A percentile compares a stretch with the other conserved stretches of the same genome.
Conservation (phyloP, 2,113 vertebrate genomes). For the Scopus umbretta region DNA sequence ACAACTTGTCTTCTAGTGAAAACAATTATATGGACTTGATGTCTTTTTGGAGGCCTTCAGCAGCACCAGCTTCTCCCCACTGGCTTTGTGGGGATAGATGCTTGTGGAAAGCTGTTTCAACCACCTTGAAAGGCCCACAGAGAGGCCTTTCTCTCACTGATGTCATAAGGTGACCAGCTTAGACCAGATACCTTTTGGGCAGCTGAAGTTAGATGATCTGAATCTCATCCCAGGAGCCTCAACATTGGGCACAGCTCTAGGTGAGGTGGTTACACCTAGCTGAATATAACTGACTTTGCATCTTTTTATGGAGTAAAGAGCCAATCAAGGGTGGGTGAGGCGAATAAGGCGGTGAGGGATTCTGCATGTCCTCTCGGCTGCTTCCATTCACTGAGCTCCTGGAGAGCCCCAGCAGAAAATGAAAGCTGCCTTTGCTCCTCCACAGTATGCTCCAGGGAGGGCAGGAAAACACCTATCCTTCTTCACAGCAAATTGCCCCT, state of each 20-base stretch:
- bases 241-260: not conserved
- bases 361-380: not conserved
- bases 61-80: not conserved
- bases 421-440: not conserved
- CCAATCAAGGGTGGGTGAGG: fast-evolving
- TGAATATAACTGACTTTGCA: not conserved
- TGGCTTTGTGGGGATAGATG: not conserved
- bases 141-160: not conserved
- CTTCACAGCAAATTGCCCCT: not conserved
- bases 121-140: too few species aligned
- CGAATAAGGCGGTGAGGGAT: not conserved
- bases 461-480: constrained; percentile 9
- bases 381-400: not conserved
- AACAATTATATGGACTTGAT: not conserved
- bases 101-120: not conserved
- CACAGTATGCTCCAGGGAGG: not conserved
- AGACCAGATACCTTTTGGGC: not conserved
- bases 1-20: not conserved
- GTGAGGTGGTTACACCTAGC: not conserved
- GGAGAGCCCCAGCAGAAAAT: not conserved
- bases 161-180: not conserved
- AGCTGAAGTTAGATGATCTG: not conserved
- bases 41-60: not conserved
- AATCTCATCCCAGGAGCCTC: not conserved
- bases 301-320: not conserved